A percentile compares a stretch with the other conserved stretches of the same genome.
Evolutionary conservation across 2,888 invertebrate genomes (phyloP).

Genomic region (Nymphalis polychloros): DNA sequence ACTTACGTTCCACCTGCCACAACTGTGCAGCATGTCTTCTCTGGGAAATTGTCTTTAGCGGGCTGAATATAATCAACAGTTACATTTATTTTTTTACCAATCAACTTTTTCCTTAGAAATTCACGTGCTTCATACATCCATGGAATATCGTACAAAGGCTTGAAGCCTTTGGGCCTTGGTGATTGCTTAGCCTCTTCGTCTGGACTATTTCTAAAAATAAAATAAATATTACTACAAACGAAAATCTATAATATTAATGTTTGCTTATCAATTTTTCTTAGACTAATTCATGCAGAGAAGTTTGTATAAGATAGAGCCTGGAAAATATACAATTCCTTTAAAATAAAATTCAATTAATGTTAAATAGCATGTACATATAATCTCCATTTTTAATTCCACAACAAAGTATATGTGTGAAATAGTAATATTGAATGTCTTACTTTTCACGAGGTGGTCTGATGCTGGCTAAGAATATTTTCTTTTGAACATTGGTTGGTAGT

Average conservation of each 20-base stretch:
- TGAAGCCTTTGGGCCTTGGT: conserved; percentile 86
- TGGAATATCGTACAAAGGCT: conserved; percentile 98
- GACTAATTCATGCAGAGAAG: too few relatives aligned
- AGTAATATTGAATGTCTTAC: conserved; percentile 49
- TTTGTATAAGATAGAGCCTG: too few relatives aligned
- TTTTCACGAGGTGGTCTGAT: conserved; percentile 95
- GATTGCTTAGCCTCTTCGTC: conserved; percentile 86
- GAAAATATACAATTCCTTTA: too few relatives aligned
- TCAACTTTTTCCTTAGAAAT: conserved; percentile 95
- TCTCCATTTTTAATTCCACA: too few relatives aligned
- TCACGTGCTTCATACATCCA: conserved; percentile 99
- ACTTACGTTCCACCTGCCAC: conserved; percentile 83
- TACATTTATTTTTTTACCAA: conserved; percentile 96
- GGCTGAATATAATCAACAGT: conserved; percentile 98
- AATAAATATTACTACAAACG: conserved; percentile 16
- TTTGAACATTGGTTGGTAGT: conserved; percentile 86
- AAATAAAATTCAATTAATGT: too few relatives aligned
- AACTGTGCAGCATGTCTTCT: conserved; percentile 97
- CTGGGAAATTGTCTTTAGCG: conserved; percentile 95
- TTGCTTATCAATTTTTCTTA: not conserved
- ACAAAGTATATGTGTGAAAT: too few relatives aligned
- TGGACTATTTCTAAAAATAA: conserved; percentile 61
- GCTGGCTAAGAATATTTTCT: conserved; percentile 97
- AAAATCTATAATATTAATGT: not conserved
- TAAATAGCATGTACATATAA: too few relatives aligned